These are phyloP conservation scores for Poeciliopsis paucimaculata DNA, from an alignment of 2,797 vertebrate species.

Conservation along the genomic window DNA sequence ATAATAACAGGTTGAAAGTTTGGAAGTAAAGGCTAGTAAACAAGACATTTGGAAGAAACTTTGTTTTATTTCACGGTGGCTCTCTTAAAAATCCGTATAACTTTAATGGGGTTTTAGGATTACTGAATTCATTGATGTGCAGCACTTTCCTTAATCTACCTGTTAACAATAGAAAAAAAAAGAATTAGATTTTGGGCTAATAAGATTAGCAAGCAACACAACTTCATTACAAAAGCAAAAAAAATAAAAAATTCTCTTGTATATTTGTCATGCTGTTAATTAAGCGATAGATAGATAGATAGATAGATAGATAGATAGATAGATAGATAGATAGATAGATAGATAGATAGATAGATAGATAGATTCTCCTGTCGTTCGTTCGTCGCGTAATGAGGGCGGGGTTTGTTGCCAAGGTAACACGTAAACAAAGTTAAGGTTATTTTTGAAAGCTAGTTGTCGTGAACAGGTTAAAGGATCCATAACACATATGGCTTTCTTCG, in stretches of 20 bases:
- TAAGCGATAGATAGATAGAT: not conserved
- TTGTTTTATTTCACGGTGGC: not conserved
- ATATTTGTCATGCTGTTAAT: not conserved
- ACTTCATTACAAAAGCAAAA: not conserved
- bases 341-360: not conserved
- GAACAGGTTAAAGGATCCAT: too few relatives aligned
- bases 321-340: constrained; percentile 2
- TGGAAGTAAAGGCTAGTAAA: not conserved
- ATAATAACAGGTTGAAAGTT: not conserved
- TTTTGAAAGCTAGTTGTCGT: not conserved
- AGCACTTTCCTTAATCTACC: not conserved
- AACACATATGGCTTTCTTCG: constrained; percentile 82
- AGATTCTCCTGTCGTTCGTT: too few relatives aligned
- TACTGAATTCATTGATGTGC: not conserved
- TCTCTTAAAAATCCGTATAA: not conserved
- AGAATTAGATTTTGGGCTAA: not conserved
- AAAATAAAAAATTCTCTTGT: not conserved
- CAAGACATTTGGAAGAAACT: not conserved
- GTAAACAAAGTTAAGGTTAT: constrained; percentile 26
- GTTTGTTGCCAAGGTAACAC: constrained; percentile 21
- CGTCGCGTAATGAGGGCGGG: not conserved
- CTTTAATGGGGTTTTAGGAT: not conserved
- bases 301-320: not conserved
- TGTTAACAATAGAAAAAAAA: not conserved
- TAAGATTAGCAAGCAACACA: not conserved